Percentiles rank a stretch among this genome's conserved stretches.
Evolutionary conservation across 1,140 invertebrate species (phyloP).

Genomic region (Trialeurodes vaporariorum): DNA sequence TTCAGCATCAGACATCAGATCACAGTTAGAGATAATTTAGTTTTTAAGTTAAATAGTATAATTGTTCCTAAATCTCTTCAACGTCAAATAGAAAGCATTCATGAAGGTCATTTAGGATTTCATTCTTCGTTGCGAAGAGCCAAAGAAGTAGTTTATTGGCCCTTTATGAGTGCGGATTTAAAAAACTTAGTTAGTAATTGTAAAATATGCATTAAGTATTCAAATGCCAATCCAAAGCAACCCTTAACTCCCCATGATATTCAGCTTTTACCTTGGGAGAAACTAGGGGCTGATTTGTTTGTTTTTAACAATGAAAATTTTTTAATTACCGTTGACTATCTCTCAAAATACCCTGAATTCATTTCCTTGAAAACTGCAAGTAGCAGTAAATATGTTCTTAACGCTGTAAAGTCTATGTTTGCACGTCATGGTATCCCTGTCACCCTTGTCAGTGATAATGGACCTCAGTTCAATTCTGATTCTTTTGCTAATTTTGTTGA

Average conservation of each 20-base stretch:
- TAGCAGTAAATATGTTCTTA: constrained; percentile 17
- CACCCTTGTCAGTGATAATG: constrained; percentile 32
- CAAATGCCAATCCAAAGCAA: constrained; percentile 24
- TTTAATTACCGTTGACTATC: constrained; percentile 31
- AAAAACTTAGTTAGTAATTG: constrained; percentile 11
- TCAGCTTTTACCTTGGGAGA: constrained; percentile 26
- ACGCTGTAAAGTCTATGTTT: constrained; percentile 25
- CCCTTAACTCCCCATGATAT: constrained; percentile 29
- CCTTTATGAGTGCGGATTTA: constrained; percentile 10
- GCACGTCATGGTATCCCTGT: constrained; percentile 30
- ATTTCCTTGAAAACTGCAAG: constrained; percentile 2
- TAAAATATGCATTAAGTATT: constrained; percentile 14
- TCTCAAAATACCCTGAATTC: constrained; percentile 29
- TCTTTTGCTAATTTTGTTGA: constrained; percentile 34
- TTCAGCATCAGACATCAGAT: constrained; percentile 21
- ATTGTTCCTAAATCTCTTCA: constrained; percentile 28
- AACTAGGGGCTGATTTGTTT: constrained; percentile 29
- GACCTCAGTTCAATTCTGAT: constrained; percentile 30
- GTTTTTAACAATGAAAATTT: constrained; percentile 28
- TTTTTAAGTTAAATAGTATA: constrained; percentile 27
- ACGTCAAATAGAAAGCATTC: constrained; percentile 15
- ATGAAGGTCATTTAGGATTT: neutral
- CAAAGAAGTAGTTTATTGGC: constrained; percentile 14
- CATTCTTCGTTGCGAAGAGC: neutral
- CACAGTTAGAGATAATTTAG: constrained; percentile 23